Percentiles rank a stretch among this genome's conserved stretches.
phyloP scores from a whole-genome alignment of 2,113 vertebrate genomes.

The Typhlomys cinereus region DNA sequence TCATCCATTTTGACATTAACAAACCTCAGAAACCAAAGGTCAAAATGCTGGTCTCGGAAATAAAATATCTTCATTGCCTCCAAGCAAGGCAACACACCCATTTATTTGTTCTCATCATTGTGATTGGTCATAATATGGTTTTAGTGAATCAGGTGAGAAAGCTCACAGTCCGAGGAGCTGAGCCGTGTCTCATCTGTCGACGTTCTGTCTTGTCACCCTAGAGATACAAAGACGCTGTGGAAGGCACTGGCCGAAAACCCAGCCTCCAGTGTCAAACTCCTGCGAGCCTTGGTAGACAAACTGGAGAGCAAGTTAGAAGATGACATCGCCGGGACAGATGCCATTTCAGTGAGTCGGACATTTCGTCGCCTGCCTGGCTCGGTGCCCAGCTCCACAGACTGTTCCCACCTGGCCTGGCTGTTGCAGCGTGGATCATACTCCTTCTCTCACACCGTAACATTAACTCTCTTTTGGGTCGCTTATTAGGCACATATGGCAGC shows the following conservation, averaged over 20 bases:
- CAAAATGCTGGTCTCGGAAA: background rate
- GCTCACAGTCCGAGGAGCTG: background rate
- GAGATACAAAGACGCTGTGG: constrained; percentile 75
- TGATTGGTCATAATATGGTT: background rate
- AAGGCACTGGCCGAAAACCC: constrained; percentile 71
- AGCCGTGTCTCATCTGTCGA: background rate
- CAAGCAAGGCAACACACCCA: background rate
- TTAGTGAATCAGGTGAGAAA: background rate
- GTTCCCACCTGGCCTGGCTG: background rate
- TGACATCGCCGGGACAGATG: constrained; percentile 37
- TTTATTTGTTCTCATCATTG: background rate
- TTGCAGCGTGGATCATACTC: background rate
- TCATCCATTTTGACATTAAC: background rate
- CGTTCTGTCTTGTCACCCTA: constrained; percentile 14
- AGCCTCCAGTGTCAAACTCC: constrained; percentile 56
- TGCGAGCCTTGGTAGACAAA: constrained; percentile 58
- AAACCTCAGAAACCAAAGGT: background rate
- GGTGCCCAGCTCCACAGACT: background rate
- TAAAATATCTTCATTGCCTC: background rate
- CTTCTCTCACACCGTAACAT: background rate
- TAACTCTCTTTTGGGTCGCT: background rate
- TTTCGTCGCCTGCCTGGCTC: rapidly evolving
- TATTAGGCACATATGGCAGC: background rate
- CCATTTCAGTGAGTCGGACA: constrained; percentile 65
- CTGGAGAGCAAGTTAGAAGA: constrained; percentile 61